Conservation (phyloP, 2,797 vertebrate genomes). For the Monodelphis domestica region DNA sequence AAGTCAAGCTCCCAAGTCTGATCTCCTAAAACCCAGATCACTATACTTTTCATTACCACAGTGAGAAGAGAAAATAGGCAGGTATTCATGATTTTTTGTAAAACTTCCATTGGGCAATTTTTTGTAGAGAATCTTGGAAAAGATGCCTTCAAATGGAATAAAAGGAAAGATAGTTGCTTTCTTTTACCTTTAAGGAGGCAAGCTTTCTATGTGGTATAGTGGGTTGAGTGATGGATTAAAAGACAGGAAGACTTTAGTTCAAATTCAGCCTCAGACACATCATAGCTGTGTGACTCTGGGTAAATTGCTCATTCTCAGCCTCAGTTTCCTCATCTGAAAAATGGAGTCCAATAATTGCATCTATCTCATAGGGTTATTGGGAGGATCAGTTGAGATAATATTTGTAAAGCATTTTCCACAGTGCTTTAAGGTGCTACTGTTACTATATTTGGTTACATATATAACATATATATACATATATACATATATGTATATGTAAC, state of each 20-base stretch:
- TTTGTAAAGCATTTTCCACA: background rate
- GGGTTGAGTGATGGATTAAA: background rate
- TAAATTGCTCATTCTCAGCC: background rate
- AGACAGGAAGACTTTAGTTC: background rate
- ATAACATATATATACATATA: no score
- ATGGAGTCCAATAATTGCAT: background rate
- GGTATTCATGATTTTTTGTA: background rate
- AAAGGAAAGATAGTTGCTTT: background rate
- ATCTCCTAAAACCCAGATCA: background rate
- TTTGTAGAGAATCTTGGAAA: conserved; percentile 19
- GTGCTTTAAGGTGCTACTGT: background rate
- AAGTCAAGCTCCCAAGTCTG: conserved; percentile 3
- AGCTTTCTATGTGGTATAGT: background rate
- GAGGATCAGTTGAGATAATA: background rate
- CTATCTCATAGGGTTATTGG: background rate
- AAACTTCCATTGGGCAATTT: conserved; percentile 7
- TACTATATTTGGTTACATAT: no score
- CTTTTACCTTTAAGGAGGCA: background rate
- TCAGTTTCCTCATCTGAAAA: background rate
- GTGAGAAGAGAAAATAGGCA: background rate
- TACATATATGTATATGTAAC: no score
- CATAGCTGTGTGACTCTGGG: background rate
- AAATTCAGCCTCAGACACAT: background rate
- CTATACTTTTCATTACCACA: background rate
- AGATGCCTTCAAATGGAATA: background rate